phyloP scores from a whole-genome alignment of 2,797 vertebrate species.

The Remorina albescens region DNA sequence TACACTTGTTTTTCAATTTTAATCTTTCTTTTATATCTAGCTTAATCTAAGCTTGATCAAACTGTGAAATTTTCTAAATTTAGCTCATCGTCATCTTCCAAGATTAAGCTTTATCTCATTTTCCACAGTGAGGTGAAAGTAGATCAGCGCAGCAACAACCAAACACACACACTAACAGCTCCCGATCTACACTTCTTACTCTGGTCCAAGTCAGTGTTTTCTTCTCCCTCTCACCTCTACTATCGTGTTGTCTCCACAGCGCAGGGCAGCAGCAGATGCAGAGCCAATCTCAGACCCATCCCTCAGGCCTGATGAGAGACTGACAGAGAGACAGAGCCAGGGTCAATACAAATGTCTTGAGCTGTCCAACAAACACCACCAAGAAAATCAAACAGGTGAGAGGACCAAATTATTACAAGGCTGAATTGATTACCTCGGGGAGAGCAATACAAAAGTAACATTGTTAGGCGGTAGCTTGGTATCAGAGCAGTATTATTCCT shows the following conservation, averaged over 20 bases:
- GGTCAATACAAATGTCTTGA: conserved; percentile 81
- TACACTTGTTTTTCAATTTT: conserved; percentile 1
- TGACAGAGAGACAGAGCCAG: conserved; percentile 61
- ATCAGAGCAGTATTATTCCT: conserved; percentile 10
- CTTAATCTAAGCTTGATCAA: conserved; percentile 5
- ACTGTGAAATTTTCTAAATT: not conserved
- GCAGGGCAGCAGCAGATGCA: conserved; percentile 25
- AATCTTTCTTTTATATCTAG: not conserved
- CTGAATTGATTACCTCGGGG: conserved; percentile 42
- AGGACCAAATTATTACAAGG: conserved; percentile 12
- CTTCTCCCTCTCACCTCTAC: conserved; percentile 14
- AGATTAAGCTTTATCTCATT: conserved; percentile 4
- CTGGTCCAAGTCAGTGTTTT: not conserved
- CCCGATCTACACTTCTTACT: not conserved
- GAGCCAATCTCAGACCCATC: conserved; percentile 66
- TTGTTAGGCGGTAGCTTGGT: conserved; percentile 2
- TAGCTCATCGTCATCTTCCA: not conserved
- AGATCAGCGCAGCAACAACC: conserved; percentile 21
- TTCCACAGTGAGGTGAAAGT: not conserved
- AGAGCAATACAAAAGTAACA: conserved; percentile 11
- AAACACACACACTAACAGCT: not conserved
- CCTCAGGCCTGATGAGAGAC: conserved; percentile 62
- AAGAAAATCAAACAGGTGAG: conserved; percentile 83
- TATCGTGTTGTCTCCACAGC: conserved; percentile 66
- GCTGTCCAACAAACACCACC: conserved; percentile 57